phyloP scores from a whole-genome alignment of 2,113 vertebrate species.

The Cyanoramphus novaezelandiae region DNA sequence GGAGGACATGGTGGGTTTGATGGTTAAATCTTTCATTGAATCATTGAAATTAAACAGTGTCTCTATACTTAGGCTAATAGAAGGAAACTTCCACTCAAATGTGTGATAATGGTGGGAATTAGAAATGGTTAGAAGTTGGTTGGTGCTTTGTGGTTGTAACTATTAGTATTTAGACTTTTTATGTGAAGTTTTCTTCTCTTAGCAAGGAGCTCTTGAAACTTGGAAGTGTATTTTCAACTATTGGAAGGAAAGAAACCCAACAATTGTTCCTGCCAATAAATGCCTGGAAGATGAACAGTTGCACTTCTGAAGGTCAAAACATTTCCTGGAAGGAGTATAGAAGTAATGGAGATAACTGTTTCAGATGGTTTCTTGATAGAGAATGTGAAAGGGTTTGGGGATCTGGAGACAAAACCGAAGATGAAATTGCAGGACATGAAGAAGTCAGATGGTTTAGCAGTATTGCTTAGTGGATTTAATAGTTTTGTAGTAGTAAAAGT shows the following conservation, averaged over 20 bases:
- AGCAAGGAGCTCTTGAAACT: neutral
- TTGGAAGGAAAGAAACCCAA: neutral
- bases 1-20: neutral
- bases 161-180: neutral
- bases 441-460: neutral
- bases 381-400: neutral
- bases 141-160: neutral
- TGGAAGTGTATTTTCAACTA: neutral
- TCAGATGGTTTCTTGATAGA: neutral
- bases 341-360: neutral
- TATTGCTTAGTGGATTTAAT: neutral
- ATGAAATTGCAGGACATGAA: neutral
- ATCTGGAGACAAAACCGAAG: neutral
- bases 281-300: neutral
- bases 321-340: neutral
- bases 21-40: neutral
- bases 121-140: neutral
- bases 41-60: neutral
- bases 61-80: too few relatives aligned
- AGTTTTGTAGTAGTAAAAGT: neutral
- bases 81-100: neutral
- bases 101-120: rapidly evolving
- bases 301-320: neutral
- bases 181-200: neutral
- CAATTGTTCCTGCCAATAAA: neutral